Conservation (phyloP, 2,888 invertebrate genomes). For the Euproctis similis region DNA sequence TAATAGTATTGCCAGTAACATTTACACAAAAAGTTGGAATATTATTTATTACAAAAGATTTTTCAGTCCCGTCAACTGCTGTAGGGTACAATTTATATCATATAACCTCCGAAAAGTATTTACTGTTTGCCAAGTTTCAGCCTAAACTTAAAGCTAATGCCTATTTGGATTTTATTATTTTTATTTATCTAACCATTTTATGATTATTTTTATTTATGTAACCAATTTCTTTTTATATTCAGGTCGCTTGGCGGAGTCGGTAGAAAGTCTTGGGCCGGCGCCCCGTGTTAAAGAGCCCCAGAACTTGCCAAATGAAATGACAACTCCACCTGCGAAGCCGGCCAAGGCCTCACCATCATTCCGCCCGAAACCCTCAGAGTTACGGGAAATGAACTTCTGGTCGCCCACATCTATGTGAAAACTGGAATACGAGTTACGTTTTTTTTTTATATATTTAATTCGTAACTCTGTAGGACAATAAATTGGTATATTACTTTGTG, state of each 20-base stretch:
- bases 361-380: constrained; percentile 73
- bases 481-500: too few relatives aligned
- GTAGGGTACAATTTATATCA: too few relatives aligned
- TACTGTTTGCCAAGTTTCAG: too few relatives aligned
- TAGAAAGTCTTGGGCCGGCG: constrained; percentile 61
- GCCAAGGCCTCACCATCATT: constrained; percentile 34
- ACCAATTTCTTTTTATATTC: constrained; percentile 10
- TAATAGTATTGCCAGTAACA: too few relatives aligned
- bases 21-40: too few relatives aligned
- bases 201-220: background rate
- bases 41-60: too few relatives aligned
- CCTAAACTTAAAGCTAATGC: too few relatives aligned
- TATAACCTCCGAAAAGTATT: too few relatives aligned
- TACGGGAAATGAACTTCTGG: constrained; percentile 90
- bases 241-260: constrained; percentile 59
- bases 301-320: constrained; percentile 21
- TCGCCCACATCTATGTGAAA: constrained; percentile 88
- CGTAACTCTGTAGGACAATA: constrained; percentile 21
- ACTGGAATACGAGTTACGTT: constrained; percentile 12
- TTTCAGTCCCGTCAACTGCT: too few relatives aligned
- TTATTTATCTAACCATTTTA: too few relatives aligned
- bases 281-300: constrained; percentile 38
- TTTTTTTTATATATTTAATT: constrained; percentile 17
- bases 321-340: constrained; percentile 40
- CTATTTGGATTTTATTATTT: too few relatives aligned